These are phyloP conservation scores for Noctua comes DNA, from an alignment of 2,888 invertebrate genomes.

Conservation along the genomic window DNA sequence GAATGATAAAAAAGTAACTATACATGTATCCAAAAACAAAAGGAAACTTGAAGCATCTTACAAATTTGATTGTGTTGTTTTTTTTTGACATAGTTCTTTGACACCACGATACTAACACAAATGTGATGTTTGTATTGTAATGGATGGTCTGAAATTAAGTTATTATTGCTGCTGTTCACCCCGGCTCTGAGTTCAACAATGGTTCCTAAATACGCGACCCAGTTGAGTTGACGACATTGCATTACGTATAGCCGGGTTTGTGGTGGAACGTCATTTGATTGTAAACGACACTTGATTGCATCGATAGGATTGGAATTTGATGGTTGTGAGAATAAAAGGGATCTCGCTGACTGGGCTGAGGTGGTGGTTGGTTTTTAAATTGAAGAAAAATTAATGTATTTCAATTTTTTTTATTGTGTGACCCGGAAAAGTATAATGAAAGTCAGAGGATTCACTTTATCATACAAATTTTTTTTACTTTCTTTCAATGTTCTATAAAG, in stretches of 20 bases:
- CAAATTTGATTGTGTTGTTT: too few species aligned
- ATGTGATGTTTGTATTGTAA: background rate
- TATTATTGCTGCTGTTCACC: background rate
- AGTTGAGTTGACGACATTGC: conserved; percentile 7
- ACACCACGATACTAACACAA: background rate
- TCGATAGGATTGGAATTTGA: background rate
- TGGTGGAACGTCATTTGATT: conserved; percentile 24
- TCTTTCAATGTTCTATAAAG: background rate
- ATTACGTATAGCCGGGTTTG: conserved; percentile 6
- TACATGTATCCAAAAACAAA: too few species aligned
- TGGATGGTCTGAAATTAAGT: background rate
- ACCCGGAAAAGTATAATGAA: too few species aligned
- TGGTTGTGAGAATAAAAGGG: background rate
- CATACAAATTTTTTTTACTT: too few species aligned
- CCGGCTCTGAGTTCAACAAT: background rate
- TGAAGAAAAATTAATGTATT: background rate
- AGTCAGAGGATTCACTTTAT: too few species aligned
- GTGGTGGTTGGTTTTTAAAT: background rate
- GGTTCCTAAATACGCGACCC: conserved; percentile 11
- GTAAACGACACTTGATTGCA: conserved; percentile 1
- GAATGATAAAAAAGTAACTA: too few species aligned
- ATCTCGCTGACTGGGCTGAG: background rate
- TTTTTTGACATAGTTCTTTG: background rate
- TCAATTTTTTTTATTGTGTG: too few species aligned
- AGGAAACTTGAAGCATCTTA: too few species aligned